These are phyloP conservation scores for Formica aserva DNA, from an alignment of 2,888 invertebrate species.

Conservation along the genomic window DNA sequence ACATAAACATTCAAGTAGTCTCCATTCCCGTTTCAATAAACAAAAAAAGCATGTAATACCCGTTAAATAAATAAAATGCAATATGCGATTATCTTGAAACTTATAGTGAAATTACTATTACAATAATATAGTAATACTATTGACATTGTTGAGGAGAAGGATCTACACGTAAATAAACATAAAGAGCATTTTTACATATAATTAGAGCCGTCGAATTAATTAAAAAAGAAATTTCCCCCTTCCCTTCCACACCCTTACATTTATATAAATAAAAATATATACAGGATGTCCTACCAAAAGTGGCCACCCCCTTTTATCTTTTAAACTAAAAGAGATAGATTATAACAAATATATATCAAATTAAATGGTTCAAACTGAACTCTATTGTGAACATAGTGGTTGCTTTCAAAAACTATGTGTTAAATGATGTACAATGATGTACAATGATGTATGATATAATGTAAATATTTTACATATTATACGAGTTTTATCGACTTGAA, in stretches of 20 bases:
- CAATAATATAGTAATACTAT: constrained; percentile 79
- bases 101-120: constrained; percentile 75
- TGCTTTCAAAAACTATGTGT: too few relatives aligned
- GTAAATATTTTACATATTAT: too few relatives aligned
- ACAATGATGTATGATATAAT: too few relatives aligned
- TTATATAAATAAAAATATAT: constrained; percentile 68
- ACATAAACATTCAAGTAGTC: constrained; percentile 71
- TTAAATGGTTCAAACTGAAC: too few relatives aligned
- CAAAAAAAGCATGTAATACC: constrained; percentile 62
- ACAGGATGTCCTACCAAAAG: too few relatives aligned
- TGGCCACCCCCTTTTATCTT: too few relatives aligned
- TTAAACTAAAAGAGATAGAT: too few relatives aligned
- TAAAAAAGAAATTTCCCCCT: constrained; percentile 1
- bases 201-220: constrained; percentile 40
- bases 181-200: constrained; percentile 83
- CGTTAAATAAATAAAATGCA: constrained; percentile 40
- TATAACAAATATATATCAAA: too few relatives aligned
- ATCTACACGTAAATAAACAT: constrained; percentile 84
- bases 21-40: constrained; percentile 74
- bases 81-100: constrained; percentile 79
- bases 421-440: too few relatives aligned
- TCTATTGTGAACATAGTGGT: too few relatives aligned
- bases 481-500: too few relatives aligned
- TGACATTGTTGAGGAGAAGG: constrained; percentile 80
- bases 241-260: constrained; percentile 45